phyloP scores from a whole-genome alignment of 2,797 vertebrate genomes.

The Oreortyx pictus region DNA sequence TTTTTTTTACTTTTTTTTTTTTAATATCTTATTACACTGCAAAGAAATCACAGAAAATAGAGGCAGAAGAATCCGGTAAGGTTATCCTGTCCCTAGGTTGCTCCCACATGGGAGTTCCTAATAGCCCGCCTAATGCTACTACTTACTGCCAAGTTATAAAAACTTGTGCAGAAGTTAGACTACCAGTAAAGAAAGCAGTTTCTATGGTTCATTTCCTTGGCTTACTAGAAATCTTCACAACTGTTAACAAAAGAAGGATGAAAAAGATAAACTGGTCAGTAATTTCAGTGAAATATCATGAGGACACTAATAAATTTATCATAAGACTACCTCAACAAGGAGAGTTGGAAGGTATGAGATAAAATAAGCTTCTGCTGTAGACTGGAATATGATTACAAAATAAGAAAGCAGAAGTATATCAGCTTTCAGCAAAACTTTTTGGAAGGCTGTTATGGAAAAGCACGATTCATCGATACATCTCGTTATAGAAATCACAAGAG shows the following conservation, averaged over 20 bases:
- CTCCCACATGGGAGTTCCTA: not conserved
- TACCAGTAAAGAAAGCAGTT: not conserved
- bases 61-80: not conserved
- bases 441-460: constrained; percentile 42
- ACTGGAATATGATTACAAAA: constrained; percentile 29
- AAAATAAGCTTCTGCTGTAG: not conserved
- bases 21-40: not conserved
- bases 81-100: not conserved
- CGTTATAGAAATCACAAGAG: constrained; percentile 27
- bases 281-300: constrained; percentile 3
- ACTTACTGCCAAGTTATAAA: not conserved
- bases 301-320: not conserved
- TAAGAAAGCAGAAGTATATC: constrained; percentile 22
- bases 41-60: not conserved
- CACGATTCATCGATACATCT: constrained; percentile 26
- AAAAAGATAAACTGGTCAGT: not conserved
- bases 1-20: not conserved
- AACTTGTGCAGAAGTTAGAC: not conserved
- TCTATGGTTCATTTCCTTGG: not conserved
- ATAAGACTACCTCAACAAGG: not conserved
- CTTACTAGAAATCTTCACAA: not conserved
- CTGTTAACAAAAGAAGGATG: not conserved
- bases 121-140: not conserved
- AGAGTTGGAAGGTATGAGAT: not conserved
- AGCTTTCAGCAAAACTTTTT: constrained; percentile 19